Evolutionary conservation across 2,888 invertebrate genomes (phyloP).

Genomic region (Metellina segmentata): DNA sequence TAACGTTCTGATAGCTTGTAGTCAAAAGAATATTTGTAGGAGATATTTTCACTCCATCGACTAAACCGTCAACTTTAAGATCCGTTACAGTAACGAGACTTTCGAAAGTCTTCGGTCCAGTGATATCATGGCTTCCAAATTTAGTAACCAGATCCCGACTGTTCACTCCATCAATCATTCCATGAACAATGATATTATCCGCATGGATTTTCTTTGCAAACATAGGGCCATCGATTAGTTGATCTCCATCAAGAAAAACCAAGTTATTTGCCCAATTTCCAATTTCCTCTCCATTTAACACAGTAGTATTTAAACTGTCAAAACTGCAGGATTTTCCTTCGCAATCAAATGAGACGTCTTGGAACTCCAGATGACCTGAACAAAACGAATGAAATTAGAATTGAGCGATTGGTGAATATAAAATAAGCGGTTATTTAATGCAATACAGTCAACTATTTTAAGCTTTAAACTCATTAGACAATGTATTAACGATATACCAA

Average conservation of each 20-base stretch:
- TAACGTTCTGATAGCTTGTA: conserved; percentile 67
- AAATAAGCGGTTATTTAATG: too few relatives aligned
- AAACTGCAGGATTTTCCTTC: conserved; percentile 53
- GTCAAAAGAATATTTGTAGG: conserved; percentile 59
- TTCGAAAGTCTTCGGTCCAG: conserved; percentile 64
- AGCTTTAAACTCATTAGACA: too few relatives aligned
- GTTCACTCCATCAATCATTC: conserved; percentile 65
- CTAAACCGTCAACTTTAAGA: conserved; percentile 54
- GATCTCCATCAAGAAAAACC: conserved; percentile 66
- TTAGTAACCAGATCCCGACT: conserved; percentile 65
- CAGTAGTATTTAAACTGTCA: conserved; percentile 37
- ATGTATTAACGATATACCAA: too few relatives aligned
- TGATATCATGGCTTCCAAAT: conserved; percentile 73
- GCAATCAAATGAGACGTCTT: conserved; percentile 71
- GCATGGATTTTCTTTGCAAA: conserved; percentile 54
- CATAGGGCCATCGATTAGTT: conserved; percentile 54
- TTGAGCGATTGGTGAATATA: too few relatives aligned
- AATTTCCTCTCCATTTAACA: conserved; percentile 71
- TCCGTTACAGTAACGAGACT: conserved; percentile 34
- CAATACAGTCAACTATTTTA: too few relatives aligned
- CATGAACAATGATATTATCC: conserved; percentile 51
- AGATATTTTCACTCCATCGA: conserved; percentile 72
- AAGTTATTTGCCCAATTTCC: conserved; percentile 58
- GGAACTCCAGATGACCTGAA: conserved; percentile 59
- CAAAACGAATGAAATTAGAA: neutral